Conservation (phyloP, 2,888 invertebrate genomes). For the Amphimallon solstitiale region DNA sequence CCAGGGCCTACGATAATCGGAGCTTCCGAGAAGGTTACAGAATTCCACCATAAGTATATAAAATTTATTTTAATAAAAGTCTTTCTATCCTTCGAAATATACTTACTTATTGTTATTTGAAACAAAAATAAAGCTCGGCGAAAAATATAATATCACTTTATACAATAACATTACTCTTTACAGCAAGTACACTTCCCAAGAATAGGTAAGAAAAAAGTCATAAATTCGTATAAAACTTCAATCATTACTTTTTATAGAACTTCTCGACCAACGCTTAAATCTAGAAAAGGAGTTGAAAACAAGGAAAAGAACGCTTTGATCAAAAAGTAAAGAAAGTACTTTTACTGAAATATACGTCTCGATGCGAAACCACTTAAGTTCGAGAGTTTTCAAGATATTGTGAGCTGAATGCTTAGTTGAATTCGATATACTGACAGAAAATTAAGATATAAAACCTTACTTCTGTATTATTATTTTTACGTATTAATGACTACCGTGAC, state of each 20-base stretch:
- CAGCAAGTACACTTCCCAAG: too few relatives aligned
- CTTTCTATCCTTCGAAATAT: too few relatives aligned
- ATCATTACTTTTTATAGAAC: background rate
- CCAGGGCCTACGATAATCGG: too few relatives aligned
- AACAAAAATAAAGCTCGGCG: too few relatives aligned
- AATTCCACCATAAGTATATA: too few relatives aligned
- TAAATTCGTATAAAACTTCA: constrained; percentile 8
- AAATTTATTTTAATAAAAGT: too few relatives aligned
- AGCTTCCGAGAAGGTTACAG: too few relatives aligned
- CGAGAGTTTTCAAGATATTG: background rate
- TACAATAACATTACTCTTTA: too few relatives aligned
- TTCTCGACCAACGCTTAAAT: background rate
- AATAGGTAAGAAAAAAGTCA: background rate
- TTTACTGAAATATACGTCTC: constrained; percentile 10
- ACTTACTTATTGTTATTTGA: too few relatives aligned
- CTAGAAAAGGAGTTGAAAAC: background rate
- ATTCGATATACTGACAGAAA: constrained; percentile 5
- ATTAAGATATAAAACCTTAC: background rate
- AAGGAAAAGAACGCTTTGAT: constrained; percentile 1
- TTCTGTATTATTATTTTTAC: background rate
- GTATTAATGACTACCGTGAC: too few relatives aligned
- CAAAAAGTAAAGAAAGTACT: constrained; percentile 17
- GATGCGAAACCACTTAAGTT: constrained; percentile 15
- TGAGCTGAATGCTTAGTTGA: constrained; percentile 1
- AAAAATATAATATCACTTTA: too few relatives aligned